phyloP scores from a whole-genome alignment of 2,888 invertebrate genomes.

The Campaea margaritaria region DNA sequence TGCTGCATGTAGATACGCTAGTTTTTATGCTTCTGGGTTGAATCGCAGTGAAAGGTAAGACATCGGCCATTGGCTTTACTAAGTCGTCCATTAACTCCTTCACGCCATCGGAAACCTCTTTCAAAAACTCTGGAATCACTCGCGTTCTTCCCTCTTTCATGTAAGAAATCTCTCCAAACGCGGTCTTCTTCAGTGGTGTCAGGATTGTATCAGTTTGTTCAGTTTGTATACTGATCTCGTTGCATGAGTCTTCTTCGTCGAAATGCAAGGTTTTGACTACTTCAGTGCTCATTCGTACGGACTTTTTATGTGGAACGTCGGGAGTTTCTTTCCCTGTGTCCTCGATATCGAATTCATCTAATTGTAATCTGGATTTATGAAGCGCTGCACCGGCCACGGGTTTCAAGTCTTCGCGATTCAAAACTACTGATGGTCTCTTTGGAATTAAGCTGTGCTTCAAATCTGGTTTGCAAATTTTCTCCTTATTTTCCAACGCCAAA shows the following conservation, averaged over 20 bases:
- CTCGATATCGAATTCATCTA: slow-evolving; percentile 53
- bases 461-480: slow-evolving; percentile 32
- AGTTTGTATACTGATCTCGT: slow-evolving; percentile 44
- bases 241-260: slow-evolving; percentile 65
- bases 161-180: slow-evolving; percentile 60
- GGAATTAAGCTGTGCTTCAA: slow-evolving; percentile 51
- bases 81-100: slow-evolving; percentile 74
- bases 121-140: slow-evolving; percentile 69
- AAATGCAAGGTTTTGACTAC: slow-evolving; percentile 73
- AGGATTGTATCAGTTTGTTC: slow-evolving; percentile 42
- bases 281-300: slow-evolving; percentile 57
- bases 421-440: slow-evolving; percentile 56
- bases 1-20: slow-evolving; percentile 56
- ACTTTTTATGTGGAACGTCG: slow-evolving; percentile 37
- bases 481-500: slow-evolving; percentile 42
- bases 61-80: slow-evolving; percentile 68
- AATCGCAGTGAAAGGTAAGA: slow-evolving; percentile 51
- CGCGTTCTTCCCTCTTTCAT: slow-evolving; percentile 58
- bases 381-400: slow-evolving; percentile 67
- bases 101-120: slow-evolving; percentile 61
- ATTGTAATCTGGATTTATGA: slow-evolving; percentile 56
- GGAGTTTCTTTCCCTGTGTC: slow-evolving; percentile 45
- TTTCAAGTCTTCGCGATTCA: slow-evolving; percentile 67
- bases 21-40: slow-evolving; percentile 35
- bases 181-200: slow-evolving; percentile 65